Evolutionary conservation across 2,113 vertebrate species (phyloP), one percentile per base, ranked within the genome.

Genomic region (Dromaius novaehollandiae): DNA sequence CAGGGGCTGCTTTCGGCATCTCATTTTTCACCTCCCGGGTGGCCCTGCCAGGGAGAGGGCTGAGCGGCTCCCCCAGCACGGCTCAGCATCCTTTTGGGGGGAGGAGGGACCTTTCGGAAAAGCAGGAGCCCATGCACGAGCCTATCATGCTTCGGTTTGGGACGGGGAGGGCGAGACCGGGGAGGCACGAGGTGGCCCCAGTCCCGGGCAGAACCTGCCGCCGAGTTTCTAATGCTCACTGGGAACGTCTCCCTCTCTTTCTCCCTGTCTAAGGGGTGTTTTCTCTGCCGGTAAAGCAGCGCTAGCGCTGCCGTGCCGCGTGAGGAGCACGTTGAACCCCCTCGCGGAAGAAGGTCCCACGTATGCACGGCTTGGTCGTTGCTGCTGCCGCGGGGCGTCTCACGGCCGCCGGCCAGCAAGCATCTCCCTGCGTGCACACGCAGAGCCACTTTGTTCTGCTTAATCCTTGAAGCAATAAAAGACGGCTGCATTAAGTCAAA

Each of bases 391-490:
- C 90, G 58, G 91, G 87, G 95, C 91, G 94, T 95, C 95, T 93
- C 94, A 82, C 21, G 1, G 10, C 81, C 74, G 70, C 78, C 50
- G 4, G 70, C 48, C 50, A 1, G 80, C 65, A 46, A 74, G 63
- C 44, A 3, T 50, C 83, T 36, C 80, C 8, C 64, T 76, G 76
- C 86, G 48, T 28, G 70, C 80, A 94, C 91, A 86, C 2, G 88
- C 95, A 92, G 70, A 88, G 86, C 86, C 91, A 96, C 95, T 97
- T 97, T 91, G 94, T 91, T 93, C 95, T 96, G 79, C 90, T 42
- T 88, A 75, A 79, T 96, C 93, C 93, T 64, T 53, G 78, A 80
- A 71, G 95, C 95, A 95, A 94, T 95, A 96, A 96, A 97, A 96
- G 81, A 28, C 66, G 77, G 77, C 91, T 86, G 96, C 90, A 25